Conservation (phyloP, 2,797 vertebrate genomes). For the Oreortyx pictus region DNA sequence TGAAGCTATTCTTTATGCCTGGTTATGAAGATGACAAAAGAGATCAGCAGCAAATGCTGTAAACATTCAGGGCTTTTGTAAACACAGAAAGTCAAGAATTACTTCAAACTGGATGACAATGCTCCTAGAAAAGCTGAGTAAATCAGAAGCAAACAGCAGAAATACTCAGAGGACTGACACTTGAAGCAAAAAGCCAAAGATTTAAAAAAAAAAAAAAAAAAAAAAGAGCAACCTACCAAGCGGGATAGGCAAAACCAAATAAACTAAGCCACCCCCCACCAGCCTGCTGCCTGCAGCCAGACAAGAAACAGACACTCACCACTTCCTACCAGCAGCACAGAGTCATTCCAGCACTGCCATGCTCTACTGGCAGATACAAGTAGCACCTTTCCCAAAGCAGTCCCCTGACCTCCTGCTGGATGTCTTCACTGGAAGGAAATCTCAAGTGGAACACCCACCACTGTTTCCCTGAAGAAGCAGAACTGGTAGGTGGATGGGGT, state of each 20-base stretch:
- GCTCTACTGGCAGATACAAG: fast-evolving
- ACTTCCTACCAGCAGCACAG: not conserved
- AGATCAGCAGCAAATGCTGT: not conserved
- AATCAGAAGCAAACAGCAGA: not conserved
- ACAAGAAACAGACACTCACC: not conserved
- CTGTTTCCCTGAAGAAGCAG: not conserved
- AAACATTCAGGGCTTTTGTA: not conserved
- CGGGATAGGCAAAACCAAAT: not conserved
- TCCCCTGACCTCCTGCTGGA: not conserved
- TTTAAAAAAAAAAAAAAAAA: not conserved
- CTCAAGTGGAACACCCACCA: not conserved
- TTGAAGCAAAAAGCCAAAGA: not conserved
- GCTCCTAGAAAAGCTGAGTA: not conserved
- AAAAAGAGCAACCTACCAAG: not conserved
- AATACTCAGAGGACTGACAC: not conserved
- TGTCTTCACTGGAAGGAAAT: not conserved
- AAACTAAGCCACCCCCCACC: not conserved
- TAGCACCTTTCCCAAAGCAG: not conserved
- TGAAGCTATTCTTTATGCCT: not conserved
- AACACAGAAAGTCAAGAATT: not conserved
- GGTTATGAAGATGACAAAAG: not conserved
- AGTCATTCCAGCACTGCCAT: not conserved
- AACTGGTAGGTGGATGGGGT: not conserved
- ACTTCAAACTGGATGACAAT: fast-evolving
- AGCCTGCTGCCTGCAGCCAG: not conserved